phyloP scores from a whole-genome alignment of 2,113 vertebrate genomes.

The Petrocephalus zakoni region DNA sequence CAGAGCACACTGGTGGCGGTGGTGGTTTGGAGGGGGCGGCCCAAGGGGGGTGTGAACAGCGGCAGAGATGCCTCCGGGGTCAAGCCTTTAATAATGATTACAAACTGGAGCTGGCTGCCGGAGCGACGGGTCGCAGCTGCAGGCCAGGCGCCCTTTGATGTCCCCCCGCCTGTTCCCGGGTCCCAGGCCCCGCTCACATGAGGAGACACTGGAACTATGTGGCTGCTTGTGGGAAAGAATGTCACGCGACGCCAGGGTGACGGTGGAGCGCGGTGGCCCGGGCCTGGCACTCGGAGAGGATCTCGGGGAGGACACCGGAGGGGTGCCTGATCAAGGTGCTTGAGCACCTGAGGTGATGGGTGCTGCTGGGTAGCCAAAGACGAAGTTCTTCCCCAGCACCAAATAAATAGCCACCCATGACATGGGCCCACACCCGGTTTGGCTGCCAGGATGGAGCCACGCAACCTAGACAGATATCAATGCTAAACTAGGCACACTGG shows the following conservation, averaged over 20 bases:
- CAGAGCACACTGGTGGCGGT: constrained; percentile 30
- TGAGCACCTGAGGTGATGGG: not conserved
- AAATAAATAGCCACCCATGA: not conserved
- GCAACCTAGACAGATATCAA: not conserved
- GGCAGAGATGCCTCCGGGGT: constrained; percentile 73
- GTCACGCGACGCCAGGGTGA: constrained; percentile 73
- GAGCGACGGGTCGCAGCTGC: constrained; percentile 76
- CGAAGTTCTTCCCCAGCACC: too few relatives aligned
- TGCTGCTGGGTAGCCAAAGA: constrained; percentile 33
- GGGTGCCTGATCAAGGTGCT: constrained; percentile 30
- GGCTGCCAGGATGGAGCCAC: not conserved
- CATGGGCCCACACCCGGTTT: not conserved
- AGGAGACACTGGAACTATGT: constrained; percentile 76
- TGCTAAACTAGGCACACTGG: not conserved
- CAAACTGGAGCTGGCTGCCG: constrained; percentile 71
- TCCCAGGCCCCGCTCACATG: constrained; percentile 65
- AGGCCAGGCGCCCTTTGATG: constrained; percentile 68
- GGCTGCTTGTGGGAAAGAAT: constrained; percentile 78
- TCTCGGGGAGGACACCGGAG: constrained; percentile 42
- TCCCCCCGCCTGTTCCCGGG: constrained; percentile 63
- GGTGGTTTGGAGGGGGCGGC: constrained; percentile 43
- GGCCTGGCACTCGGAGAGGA: constrained; percentile 41
- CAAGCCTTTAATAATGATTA: constrained; percentile 83
- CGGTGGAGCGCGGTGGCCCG: constrained; percentile 50
- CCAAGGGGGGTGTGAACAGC: constrained; percentile 66